Evolutionary conservation across 2,113 vertebrate genomes (phyloP).

Genomic region (Cavia aperea): DNA sequence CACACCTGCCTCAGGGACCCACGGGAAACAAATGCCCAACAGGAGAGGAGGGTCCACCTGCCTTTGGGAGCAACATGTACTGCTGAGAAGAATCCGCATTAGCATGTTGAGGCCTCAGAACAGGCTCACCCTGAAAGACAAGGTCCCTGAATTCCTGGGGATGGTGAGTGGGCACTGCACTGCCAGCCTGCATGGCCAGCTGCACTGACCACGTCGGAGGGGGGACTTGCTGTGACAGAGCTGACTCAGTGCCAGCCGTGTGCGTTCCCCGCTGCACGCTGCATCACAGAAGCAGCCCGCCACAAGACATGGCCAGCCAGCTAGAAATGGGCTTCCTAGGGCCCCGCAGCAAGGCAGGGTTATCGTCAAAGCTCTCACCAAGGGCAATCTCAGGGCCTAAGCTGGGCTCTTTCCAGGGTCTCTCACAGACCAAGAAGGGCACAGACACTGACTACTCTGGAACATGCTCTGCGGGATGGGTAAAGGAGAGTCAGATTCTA

Average conservation of each 20-base stretch:
- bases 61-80: rapidly evolving
- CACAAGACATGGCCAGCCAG: rapidly evolving
- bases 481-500: background rate
- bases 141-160: background rate
- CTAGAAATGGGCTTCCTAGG: background rate
- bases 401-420: background rate
- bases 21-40: background rate
- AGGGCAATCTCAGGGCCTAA: background rate
- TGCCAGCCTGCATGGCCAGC: background rate
- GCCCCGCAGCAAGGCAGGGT: no score
- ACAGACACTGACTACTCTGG: background rate
- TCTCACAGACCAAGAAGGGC: background rate
- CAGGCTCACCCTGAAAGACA: rapidly evolving
- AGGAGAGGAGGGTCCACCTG: background rate
- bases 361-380: background rate
- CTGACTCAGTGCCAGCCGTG: background rate
- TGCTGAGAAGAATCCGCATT: background rate
- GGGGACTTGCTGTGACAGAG: background rate
- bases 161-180: rapidly evolving
- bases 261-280: rapidly evolving
- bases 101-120: background rate
- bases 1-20: background rate
- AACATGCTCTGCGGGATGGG: background rate
- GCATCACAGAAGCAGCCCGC: rapidly evolving
- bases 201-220: background rate